Conservation (phyloP, 2,797 vertebrate genomes). For the Coendou prehensilis region DNA sequence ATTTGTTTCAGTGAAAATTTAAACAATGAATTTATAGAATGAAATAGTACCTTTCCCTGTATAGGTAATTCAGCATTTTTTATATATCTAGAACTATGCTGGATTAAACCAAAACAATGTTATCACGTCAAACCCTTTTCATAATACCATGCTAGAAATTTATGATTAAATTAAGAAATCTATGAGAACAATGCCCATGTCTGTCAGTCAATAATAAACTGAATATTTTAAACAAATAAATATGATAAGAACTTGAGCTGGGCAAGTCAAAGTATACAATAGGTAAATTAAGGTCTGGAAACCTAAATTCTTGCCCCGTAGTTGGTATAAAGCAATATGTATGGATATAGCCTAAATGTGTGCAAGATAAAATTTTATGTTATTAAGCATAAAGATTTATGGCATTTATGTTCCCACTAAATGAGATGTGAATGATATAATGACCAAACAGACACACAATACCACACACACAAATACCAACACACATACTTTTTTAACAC, state of each 20-base stretch:
- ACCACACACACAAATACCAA: neutral
- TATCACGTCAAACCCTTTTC: neutral
- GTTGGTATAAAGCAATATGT: neutral
- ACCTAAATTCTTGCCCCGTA: neutral
- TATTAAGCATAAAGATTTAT: neutral
- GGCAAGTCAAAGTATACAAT: neutral
- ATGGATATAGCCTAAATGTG: neutral
- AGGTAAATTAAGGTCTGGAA: neutral
- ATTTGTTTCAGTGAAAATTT: constrained; percentile 49
- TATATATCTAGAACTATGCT: constrained; percentile 3
- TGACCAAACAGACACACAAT: neutral
- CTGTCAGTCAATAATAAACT: neutral
- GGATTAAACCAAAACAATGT: neutral
- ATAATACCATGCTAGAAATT: neutral
- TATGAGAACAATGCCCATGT: neutral
- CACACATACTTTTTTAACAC: neutral
- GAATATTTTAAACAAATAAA: constrained; percentile 34
- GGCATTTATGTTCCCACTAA: neutral
- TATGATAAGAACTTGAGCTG: neutral
- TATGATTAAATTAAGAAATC: neutral
- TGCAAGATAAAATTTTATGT: neutral
- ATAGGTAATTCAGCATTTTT: constrained; percentile 28
- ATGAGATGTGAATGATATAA: neutral
- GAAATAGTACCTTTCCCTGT: neutral
- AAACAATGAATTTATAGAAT: constrained; percentile 1